Base-by-base conservation (phyloP, 2,888 invertebrate species). In the Rhimphoctona megacephalus region DNA sequence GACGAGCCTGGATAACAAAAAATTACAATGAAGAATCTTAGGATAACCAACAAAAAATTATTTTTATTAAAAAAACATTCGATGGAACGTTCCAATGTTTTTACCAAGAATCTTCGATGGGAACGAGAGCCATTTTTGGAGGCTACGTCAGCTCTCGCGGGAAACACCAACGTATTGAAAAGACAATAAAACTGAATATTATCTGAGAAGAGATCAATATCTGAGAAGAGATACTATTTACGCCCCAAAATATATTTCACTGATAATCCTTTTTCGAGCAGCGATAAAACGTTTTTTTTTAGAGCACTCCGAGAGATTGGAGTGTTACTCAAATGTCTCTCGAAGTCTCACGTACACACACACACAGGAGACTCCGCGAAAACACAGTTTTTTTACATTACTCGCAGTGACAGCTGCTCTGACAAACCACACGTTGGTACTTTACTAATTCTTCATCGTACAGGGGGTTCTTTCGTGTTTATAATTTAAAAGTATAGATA, bases 1-100 rank as follows among this genome's bases (percentile, higher is more conserved):
- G 0, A 95, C 92, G 19, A 96, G 93, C 97, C 97, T 97, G 86
- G 61, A 52, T 52, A 3, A 25, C 46, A 22, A 22, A 19, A 36
- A 19, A 54, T 33, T 11, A 54, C 61, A 74, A 54, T 86, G 2
- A 85, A 22, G 22, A 14, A 30, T 4, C 11, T 64, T 5, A 76
- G 54, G 22, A 72, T 2, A 36, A 64, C 39, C 11, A 19, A 36
- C 43, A 74, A 49, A 11, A 17, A 36, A 70, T 64, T 69, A 69
- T 43, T 33, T 19, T n/a, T 2, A 66, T 25, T 78, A 80, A 11
- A 17, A 52, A 70, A 79, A 73, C 33, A 39, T 39, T 8, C 30
- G 6, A 57, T 4, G 14, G 72, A 66, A 33, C 11, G 30, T 61
- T 76, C n/a, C 46, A 39, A 5, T 36, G 74, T 72, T 39, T 78